Base-by-base conservation (phyloP, 1,140 invertebrate species). In the Tachypleus tridentatus region DNA sequence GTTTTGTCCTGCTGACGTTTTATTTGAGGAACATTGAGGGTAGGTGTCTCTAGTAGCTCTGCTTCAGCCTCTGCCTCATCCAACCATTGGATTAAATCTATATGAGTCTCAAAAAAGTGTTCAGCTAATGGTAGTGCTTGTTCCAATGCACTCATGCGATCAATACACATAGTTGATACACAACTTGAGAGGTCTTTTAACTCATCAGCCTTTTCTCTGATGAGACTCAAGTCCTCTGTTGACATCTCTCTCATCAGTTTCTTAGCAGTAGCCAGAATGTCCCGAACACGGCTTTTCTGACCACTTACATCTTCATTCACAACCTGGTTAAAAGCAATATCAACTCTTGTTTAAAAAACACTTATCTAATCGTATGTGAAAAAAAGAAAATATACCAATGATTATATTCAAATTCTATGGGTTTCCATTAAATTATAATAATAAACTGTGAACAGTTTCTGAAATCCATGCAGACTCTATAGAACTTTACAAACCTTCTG, bases 271-370 rank as follows among this genome's bases (percentile, higher is more conserved):
- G 88, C 86, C 0, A 97, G 82, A 3, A 97, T 86, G 73, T 98
- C 94, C 4, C 95, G 80, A 0, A 95, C 90, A 4, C 94, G 82
- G 52, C 86, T 86, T 68, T 95, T 91, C 74, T 98, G 94, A 68
- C 88, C 90, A 4, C 86, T 89, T 63, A 98, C 93, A 74, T 98
- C 95, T 70, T 98, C 94, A 76, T 93, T 94, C 49, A 98, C 81
- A 3, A 89, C 88, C 72, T 79, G 65, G n/a, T n/a, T 29, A 29
- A 29, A 29, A 29, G 29, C 29, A 29, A 29, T 29, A 29, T 29
- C 29, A 29, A 29, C 29, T 29, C 29, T 29, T 29, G 29, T 29
- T 29, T 29, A 29, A 29, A 29, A 29, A 29, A 29, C 29, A 29
- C 29, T 29, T 29, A 29, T 29, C 29, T 29, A 29, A 29, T 29